These are phyloP conservation scores for Pollachius pollachius DNA, from an alignment of 2,113 vertebrate genomes.

Conservation along the genomic window DNA sequence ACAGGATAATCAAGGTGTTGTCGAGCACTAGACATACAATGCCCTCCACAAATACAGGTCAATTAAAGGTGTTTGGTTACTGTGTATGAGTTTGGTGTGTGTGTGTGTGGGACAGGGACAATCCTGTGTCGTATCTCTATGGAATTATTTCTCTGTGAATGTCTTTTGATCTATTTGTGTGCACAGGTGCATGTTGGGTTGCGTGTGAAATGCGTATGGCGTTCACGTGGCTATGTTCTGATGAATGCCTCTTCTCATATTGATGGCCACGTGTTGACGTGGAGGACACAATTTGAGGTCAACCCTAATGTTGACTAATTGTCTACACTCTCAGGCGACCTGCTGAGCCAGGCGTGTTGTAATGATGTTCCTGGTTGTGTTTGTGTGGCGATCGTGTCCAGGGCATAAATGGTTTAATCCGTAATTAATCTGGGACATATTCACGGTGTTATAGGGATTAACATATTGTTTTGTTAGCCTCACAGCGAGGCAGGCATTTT, in stretches of 20 bases:
- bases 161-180: constrained; percentile 11
- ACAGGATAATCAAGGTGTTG: no score
- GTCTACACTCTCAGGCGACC: neutral
- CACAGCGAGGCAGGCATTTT: constrained; percentile 50
- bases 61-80: no score
- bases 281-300: no score
- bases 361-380: constrained; percentile 40
- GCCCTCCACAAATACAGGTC: no score
- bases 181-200: neutral
- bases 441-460: constrained; percentile 52
- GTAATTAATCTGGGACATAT: constrained; percentile 59
- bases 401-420: constrained; percentile 51
- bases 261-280: neutral
- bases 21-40: no score
- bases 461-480: constrained; percentile 62
- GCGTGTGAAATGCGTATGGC: neutral
- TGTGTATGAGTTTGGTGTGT: neutral
- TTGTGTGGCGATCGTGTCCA: constrained; percentile 35
- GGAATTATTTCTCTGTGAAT: constrained; percentile 7
- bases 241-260: neutral
- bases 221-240: neutral
- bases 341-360: constrained; percentile 21
- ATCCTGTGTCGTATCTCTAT: neutral
- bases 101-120: constrained; percentile 1
- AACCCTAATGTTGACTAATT: neutral